A percentile compares a stretch with the other conserved stretches of the same genome.
These are phyloP conservation scores for Spheniscus humboldti DNA, from an alignment of 2,797 vertebrate species.

Conservation along the genomic window DNA sequence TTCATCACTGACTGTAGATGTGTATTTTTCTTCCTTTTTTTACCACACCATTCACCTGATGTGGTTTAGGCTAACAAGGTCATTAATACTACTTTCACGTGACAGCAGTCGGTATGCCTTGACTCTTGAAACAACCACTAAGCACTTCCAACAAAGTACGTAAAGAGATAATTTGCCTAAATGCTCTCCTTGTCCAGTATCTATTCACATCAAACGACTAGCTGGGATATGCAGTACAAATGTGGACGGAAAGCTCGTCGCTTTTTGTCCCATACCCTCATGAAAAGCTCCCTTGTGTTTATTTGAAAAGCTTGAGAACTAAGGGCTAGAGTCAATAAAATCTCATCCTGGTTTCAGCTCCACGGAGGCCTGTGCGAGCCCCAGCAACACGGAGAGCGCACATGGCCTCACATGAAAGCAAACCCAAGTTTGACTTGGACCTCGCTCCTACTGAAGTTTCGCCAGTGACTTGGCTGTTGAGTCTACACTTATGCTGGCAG, in stretches of 20 bases:
- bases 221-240: not conserved
- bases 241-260: fast-evolving
- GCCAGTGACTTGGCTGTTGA: not conserved
- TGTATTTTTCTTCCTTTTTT: not conserved
- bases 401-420: not conserved
- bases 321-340: not conserved
- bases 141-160: not conserved
- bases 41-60: not conserved
- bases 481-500: not conserved
- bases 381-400: not conserved
- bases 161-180: not conserved
- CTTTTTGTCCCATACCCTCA: not conserved
- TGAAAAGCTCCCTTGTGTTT: not conserved
- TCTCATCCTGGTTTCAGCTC: not conserved
- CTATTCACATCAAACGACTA: not conserved
- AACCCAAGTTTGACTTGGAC: conserved; percentile 6
- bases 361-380: not conserved
- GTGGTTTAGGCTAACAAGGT: not conserved
- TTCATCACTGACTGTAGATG: not conserved
- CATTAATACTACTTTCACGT: not conserved
- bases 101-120: not conserved
- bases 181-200: not conserved
- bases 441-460: not conserved
- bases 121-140: not conserved
- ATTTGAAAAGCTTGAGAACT: not conserved